Evolutionary conservation across 2,113 vertebrate species (phyloP).

Genomic region (Zingel zingel): DNA sequence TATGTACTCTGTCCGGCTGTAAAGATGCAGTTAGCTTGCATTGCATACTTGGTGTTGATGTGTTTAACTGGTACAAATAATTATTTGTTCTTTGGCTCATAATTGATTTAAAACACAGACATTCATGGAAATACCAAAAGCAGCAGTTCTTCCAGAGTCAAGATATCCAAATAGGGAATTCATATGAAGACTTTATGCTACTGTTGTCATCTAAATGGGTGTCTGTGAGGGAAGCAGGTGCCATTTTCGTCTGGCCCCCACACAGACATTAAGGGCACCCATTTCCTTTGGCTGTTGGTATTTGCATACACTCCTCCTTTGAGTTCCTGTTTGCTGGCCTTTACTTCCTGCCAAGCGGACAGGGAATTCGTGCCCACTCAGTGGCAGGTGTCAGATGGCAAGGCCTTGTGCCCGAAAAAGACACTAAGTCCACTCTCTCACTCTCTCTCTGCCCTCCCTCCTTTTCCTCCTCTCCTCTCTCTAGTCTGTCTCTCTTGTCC

Average conservation of each 20-base stretch:
- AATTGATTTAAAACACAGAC: slow-evolving; percentile 16
- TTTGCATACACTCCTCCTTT: slow-evolving; percentile 81
- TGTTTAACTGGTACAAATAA: slow-evolving; percentile 1
- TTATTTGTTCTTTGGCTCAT: neutral
- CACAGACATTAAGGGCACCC: slow-evolving; percentile 74
- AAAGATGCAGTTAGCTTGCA: neutral
- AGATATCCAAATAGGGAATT: slow-evolving; percentile 61
- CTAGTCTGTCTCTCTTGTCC: slow-evolving; percentile 26
- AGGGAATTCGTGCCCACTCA: slow-evolving; percentile 77
- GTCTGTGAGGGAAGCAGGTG: slow-evolving; percentile 84
- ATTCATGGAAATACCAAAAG: slow-evolving; percentile 32
- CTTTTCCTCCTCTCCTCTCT: slow-evolving; percentile 31
- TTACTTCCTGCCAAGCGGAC: slow-evolving; percentile 83
- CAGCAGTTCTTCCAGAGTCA: slow-evolving; percentile 37
- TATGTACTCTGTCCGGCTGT: neutral
- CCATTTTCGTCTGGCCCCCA: slow-evolving; percentile 69
- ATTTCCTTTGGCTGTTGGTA: slow-evolving; percentile 78
- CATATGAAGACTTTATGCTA: slow-evolving; percentile 58
- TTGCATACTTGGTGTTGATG: neutral
- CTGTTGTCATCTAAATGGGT: slow-evolving; percentile 71
- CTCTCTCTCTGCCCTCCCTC: slow-evolving; percentile 21
- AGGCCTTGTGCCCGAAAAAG: slow-evolving; percentile 79
- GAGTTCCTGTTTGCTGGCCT: slow-evolving; percentile 75
- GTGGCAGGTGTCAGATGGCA: slow-evolving; percentile 85
- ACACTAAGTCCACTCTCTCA: slow-evolving; percentile 77